phyloP scores from a whole-genome alignment of 2,797 vertebrate species.

The Syndactyla subalaris region DNA sequence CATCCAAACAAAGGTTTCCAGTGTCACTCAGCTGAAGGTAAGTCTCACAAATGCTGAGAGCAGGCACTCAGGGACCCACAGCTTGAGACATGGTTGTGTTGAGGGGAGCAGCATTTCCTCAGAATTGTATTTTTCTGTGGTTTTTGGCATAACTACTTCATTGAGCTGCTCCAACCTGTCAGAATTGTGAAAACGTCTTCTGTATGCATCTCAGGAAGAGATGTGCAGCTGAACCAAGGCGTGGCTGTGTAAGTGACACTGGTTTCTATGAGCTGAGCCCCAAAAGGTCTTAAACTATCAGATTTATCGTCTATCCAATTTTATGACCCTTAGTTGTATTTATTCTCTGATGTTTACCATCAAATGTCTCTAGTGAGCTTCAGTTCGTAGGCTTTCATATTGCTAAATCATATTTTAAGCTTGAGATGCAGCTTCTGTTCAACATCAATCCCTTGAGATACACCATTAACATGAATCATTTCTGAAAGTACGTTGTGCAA shows the following conservation, averaged over 20 bases:
- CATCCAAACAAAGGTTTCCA: neutral
- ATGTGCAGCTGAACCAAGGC: constrained; percentile 63
- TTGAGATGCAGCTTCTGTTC: constrained; percentile 80
- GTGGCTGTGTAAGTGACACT: constrained; percentile 78
- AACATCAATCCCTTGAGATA: constrained; percentile 79
- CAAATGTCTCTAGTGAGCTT: constrained; percentile 62
- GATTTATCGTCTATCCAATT: constrained; percentile 80
- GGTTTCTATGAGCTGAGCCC: constrained; percentile 75
- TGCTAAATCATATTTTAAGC: constrained; percentile 83
- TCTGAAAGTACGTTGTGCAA: constrained; percentile 73
- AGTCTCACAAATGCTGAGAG: neutral
- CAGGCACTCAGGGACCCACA: no score
- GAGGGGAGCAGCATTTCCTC: constrained; percentile 35
- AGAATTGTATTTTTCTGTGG: constrained; percentile 16
- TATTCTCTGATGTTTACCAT: constrained; percentile 81
- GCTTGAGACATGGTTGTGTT: neutral
- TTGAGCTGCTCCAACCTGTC: constrained; percentile 58
- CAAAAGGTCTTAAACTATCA: constrained; percentile 81
- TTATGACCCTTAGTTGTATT: constrained; percentile 81
- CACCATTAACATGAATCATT: constrained; percentile 84
- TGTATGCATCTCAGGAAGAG: constrained; percentile 63
- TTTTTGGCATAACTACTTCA: constrained; percentile 45
- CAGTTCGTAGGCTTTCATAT: constrained; percentile 73
- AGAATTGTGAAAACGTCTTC: constrained; percentile 67
- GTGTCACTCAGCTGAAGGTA: neutral